phyloP scores from a whole-genome alignment of 2,797 vertebrate species.

The Austrolebias charrua region DNA sequence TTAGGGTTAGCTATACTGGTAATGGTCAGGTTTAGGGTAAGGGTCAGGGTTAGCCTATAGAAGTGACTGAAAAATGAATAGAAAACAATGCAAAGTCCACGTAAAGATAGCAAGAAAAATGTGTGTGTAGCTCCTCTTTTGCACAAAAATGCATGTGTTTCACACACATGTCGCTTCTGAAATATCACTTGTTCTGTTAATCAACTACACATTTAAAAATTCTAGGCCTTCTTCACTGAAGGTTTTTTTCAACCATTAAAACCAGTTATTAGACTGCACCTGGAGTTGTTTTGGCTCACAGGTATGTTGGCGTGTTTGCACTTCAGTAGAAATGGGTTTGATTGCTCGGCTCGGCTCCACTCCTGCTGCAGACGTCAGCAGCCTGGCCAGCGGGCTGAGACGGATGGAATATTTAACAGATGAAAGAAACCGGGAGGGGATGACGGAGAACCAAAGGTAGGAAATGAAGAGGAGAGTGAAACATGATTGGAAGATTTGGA shows the following conservation, averaged over 20 bases:
- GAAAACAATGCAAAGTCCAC: no score
- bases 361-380: constrained; percentile 67
- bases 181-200: no score
- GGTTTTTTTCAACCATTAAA: no score
- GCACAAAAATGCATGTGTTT: no score
- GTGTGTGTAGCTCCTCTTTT: no score
- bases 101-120: no score
- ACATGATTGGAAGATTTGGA: constrained; percentile 49
- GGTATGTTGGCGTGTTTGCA: constrained; percentile 9
- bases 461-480: constrained; percentile 41
- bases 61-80: neutral
- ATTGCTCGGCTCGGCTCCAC: constrained; percentile 65
- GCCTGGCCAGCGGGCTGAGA: constrained; percentile 36
- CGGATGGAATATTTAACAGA: constrained; percentile 42
- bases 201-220: no score
- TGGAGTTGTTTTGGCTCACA: constrained; percentile 13
- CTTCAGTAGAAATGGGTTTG: constrained; percentile 60
- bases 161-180: no score
- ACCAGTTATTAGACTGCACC: neutral
- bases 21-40: no score
- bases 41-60: no score
- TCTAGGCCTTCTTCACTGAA: no score
- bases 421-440: constrained; percentile 27
- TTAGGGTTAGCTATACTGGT: no score
- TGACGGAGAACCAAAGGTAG: constrained; percentile 43